Evolutionary conservation across 2,888 invertebrate genomes (phyloP).

Genomic region (Thymelicus lineola): DNA sequence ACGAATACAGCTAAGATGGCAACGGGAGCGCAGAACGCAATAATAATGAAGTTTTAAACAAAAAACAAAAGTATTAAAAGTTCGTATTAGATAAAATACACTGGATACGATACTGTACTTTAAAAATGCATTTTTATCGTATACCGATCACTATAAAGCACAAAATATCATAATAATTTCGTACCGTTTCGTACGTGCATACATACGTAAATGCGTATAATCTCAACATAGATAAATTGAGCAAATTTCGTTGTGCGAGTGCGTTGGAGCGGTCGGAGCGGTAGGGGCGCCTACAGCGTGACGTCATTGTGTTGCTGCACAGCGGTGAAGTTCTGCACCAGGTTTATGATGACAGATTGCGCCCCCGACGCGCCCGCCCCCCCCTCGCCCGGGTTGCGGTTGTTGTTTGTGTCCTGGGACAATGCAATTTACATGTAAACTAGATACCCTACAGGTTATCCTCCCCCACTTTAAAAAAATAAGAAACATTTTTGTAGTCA

Average conservation of each 20-base stretch:
- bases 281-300: constrained; percentile 37
- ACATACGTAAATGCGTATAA: constrained; percentile 43
- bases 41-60: not conserved
- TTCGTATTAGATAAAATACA: not conserved
- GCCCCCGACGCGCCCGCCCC: constrained; percentile 26
- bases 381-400: constrained; percentile 44
- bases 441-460: too few relatives aligned
- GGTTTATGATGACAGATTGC: constrained; percentile 52
- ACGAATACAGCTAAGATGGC: not conserved
- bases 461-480: too few relatives aligned
- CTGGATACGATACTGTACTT: too few relatives aligned
- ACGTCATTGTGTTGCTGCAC: constrained; percentile 50
- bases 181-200: too few relatives aligned
- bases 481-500: too few relatives aligned
- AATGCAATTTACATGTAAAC: not conserved
- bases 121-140: too few relatives aligned
- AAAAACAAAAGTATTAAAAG: not conserved
- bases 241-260: constrained; percentile 38
- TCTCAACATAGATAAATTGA: constrained; percentile 46
- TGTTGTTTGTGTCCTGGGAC: constrained; percentile 58
- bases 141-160: too few relatives aligned
- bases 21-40: not conserved
- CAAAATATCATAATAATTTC: too few relatives aligned
- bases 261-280: not conserved
- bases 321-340: constrained; percentile 50